Base-by-base conservation (phyloP, 2,888 invertebrate species). In the Meghimatium bilineatum region DNA sequence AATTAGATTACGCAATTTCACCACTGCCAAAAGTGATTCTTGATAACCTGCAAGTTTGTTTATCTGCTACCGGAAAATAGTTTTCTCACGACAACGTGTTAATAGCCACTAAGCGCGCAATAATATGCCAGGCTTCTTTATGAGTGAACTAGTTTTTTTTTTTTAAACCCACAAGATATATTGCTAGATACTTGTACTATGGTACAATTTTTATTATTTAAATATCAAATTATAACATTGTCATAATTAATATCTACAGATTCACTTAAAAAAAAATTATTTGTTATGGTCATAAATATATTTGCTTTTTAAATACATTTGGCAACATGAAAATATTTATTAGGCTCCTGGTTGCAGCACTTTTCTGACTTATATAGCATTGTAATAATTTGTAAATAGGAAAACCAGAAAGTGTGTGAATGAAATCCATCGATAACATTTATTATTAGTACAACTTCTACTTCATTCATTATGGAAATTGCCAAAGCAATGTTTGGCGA, bases 401-500 rank as follows among this genome's bases (percentile, higher is more conserved):
- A 63, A 38, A 63, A 26, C 29, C 17, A 12, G 32, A 32, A 38
- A 12, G 36, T 26, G 75, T 72, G 36, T 44, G 38, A n/a, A 72
- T 44, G 44, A 44, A 14, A 44, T 44, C n/a, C 36, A 10, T 6
- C 26, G 29, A 72, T 72, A 56, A 60, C 26, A 56, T 34, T 14
- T 60, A 60, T 23, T 71, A 36, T 6, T 56, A 72, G 71, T 34
- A 29, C 44, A 44, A 8, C 36, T 29, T 74, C 60, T 12, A 14
- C 17, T 34, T 49, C 71, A 80, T 52, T 66, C 82, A 82, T 67
- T 60, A 98, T 98, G 98, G 97, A 98, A 94, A 95, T 97, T 93
- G 98, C 98, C 0, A 97, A 97, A 94, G 97, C 97, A 74, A 95
- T 98, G 87, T 98, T 98, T 94, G 96, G 96, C 89, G 96, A 96